A percentile compares a stretch with the other conserved stretches of the same genome.
These are phyloP conservation scores for Chionoecetes opilio DNA, from an alignment of 1,140 invertebrate genomes.

Conservation along the genomic window DNA sequence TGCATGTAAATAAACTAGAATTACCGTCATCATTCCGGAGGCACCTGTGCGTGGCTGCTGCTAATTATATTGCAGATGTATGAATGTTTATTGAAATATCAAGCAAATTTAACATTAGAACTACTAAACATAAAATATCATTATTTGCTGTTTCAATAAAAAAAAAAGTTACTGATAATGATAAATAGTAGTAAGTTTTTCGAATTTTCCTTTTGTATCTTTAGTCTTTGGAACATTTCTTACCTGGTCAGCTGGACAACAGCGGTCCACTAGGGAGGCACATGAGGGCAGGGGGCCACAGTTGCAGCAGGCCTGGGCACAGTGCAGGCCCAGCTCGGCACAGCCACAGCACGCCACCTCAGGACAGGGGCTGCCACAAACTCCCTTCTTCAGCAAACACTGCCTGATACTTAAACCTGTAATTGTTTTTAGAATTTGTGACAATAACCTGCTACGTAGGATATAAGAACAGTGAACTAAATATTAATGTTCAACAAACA, in stretches of 20 bases:
- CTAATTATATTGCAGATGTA: constrained; percentile 4
- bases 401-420: constrained; percentile 68
- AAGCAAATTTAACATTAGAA: not conserved
- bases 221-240: not conserved
- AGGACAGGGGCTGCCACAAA: constrained; percentile 65
- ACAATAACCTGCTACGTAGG: no score
- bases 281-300: constrained; percentile 69
- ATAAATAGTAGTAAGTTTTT: not conserved
- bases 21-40: constrained; percentile 13
- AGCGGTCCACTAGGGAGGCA: constrained; percentile 54
- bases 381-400: constrained; percentile 72
- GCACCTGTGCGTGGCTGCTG: constrained; percentile 13
- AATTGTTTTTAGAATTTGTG: not conserved
- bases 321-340: constrained; percentile 64
- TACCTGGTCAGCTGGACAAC: constrained; percentile 70
- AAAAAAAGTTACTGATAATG: not conserved
- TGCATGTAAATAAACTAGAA: not conserved
- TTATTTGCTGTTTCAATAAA: not conserved
- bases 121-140: not conserved
- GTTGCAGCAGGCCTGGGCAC: constrained; percentile 71
- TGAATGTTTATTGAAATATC: constrained; percentile 4
- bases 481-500: no score
- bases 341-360: constrained; percentile 64
- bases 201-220: not conserved
- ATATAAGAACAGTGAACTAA: no score